phyloP scores from a whole-genome alignment of 2,888 invertebrate genomes.

The Phortica magna region DNA sequence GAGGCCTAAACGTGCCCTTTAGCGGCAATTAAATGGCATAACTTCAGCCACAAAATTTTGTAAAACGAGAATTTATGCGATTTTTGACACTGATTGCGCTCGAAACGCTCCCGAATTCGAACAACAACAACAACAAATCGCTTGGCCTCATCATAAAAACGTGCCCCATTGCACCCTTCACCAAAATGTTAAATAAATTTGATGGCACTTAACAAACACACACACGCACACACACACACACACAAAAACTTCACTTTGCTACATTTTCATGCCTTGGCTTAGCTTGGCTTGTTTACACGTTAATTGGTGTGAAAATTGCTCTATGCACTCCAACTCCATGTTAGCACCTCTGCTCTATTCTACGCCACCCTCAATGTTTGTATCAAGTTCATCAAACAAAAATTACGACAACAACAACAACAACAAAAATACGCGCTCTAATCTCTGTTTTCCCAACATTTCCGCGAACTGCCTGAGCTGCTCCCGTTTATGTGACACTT shows the following conservation, averaged over 20 bases:
- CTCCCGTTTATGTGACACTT: slow-evolving; percentile 3
- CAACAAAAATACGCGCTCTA: slow-evolving; percentile 9
- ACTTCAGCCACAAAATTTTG: slow-evolving; percentile 65
- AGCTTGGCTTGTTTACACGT: slow-evolving; percentile 63
- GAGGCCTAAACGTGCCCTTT: slow-evolving; percentile 71
- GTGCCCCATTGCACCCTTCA: slow-evolving; percentile 8
- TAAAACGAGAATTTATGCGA: slow-evolving; percentile 73
- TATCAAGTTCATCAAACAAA: slow-evolving; percentile 25
- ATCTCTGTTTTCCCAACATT: slow-evolving; percentile 23
- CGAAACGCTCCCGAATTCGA: slow-evolving; percentile 18
- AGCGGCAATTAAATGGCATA: slow-evolving; percentile 75
- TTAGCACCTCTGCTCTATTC: neutral
- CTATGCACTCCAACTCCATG: slow-evolving; percentile 6
- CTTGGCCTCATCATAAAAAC: slow-evolving; percentile 28
- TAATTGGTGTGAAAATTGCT: slow-evolving; percentile 40
- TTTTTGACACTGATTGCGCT: slow-evolving; percentile 71
- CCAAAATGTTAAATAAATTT: slow-evolving; percentile 31
- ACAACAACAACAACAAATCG: slow-evolving; percentile 33
- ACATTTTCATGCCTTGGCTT: neutral
- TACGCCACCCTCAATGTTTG: neutral
- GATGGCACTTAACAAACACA: slow-evolving; percentile 27
- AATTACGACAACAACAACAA: neutral
- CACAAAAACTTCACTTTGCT: neutral
- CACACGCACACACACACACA: slow-evolving; percentile 10
- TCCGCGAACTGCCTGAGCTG: neutral